Conservation (phyloP, 23 tunicate genomes). For the Clavelina lepadiformis region DNA sequence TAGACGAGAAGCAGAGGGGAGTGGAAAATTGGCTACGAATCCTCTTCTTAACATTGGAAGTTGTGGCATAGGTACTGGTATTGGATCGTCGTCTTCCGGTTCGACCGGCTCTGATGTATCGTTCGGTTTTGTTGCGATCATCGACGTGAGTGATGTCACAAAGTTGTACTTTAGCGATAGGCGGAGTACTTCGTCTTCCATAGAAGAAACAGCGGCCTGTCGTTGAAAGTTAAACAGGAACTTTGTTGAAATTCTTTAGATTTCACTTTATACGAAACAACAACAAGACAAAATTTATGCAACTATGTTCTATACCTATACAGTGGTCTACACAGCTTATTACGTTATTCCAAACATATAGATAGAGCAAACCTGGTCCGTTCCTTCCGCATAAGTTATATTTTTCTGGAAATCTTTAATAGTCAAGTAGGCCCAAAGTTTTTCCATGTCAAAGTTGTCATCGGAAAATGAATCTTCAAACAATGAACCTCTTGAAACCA, state of each 20-base stretch:
- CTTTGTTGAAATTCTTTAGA: too few relatives aligned
- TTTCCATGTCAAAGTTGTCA: conserved; percentile 14
- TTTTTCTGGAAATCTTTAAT: conserved; percentile 19
- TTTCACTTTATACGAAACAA: neutral
- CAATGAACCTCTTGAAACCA: neutral
- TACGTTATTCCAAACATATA: neutral
- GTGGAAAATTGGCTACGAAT: too few relatives aligned
- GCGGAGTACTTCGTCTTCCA: conserved; percentile 22
- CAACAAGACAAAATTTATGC: neutral
- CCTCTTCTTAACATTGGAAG: too few relatives aligned
- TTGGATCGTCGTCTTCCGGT: neutral
- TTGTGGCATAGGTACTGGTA: conserved; percentile 4
- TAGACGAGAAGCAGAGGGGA: too few relatives aligned
- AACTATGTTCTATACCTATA: neutral
- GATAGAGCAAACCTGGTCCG: neutral
- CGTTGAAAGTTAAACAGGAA: too few relatives aligned
- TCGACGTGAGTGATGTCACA: conserved; percentile 75
- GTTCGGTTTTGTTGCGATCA: conserved; percentile 65
- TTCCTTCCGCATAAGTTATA: neutral
- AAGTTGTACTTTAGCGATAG: conserved; percentile 50
- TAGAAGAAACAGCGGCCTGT: neutral
- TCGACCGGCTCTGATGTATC: conserved; percentile 4
- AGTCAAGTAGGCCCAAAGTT: conserved; percentile 25
- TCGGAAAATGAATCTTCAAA: conserved; percentile 10
- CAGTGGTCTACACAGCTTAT: neutral